These are phyloP conservation scores for Orientallactaga sibirica DNA, from an alignment of 2,797 vertebrate species.

Conservation along the genomic window DNA sequence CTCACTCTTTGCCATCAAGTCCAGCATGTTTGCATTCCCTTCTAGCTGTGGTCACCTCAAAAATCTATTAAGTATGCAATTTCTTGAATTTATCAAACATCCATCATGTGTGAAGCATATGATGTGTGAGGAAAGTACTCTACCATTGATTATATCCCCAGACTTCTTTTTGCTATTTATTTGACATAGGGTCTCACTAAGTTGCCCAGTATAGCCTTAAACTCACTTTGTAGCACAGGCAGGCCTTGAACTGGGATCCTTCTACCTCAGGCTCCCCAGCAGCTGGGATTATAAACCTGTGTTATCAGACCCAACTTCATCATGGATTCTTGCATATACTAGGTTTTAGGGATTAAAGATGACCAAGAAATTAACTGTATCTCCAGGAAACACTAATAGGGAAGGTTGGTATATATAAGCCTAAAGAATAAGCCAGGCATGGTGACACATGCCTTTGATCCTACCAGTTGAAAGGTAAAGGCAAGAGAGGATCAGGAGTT, in stretches of 20 bases:
- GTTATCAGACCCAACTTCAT: neutral
- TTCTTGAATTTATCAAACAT: constrained; percentile 55
- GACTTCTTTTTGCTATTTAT: neutral
- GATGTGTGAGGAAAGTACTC: neutral
- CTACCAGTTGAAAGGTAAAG: neutral
- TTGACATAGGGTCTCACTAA: neutral
- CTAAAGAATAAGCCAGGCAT: neutral
- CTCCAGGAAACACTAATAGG: constrained; percentile 41
- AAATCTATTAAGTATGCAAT: constrained; percentile 29
- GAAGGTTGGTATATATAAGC: neutral
- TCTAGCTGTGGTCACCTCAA: neutral
- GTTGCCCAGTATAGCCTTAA: neutral
- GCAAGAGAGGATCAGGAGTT: neutral
- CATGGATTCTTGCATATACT: neutral
- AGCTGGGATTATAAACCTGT: neutral
- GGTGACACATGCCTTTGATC: neutral
- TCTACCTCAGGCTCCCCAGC: neutral
- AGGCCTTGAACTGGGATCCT: neutral
- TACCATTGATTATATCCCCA: neutral
- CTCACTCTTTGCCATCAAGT: neutral
- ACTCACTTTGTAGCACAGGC: neutral
- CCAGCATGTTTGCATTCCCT: constrained; percentile 22
- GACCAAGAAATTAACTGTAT: constrained; percentile 38
- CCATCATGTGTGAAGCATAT: neutral
- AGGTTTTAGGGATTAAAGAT: constrained; percentile 17